A percentile compares a stretch with the other conserved stretches of the same genome.
These are phyloP conservation scores for Tethea ocularis DNA, from an alignment of 2,888 invertebrate genomes.

Conservation along the genomic window DNA sequence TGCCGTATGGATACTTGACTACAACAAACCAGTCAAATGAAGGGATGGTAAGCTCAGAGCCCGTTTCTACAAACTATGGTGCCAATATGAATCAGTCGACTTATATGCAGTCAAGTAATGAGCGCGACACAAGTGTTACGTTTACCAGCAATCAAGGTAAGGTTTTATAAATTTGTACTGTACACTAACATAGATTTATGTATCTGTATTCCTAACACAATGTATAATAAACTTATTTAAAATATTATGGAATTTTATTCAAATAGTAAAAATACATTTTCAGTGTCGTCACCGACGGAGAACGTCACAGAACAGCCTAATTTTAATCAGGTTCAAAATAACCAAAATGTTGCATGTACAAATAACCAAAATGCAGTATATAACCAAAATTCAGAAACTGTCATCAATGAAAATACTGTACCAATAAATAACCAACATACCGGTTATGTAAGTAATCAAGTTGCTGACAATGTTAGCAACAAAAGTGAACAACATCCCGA, in stretches of 20 bases:
- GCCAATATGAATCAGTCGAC: conserved; percentile 67
- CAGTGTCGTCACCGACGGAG: conserved; percentile 68
- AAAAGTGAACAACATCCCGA: neutral
- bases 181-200: conserved; percentile 9
- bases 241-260: conserved; percentile 57
- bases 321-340: conserved; percentile 29
- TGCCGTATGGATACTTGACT: conserved; percentile 78
- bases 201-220: conserved; percentile 14
- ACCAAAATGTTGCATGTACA: conserved; percentile 24
- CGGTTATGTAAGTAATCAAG: neutral
- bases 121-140: conserved; percentile 58
- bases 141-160: conserved; percentile 73
- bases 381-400: conserved; percentile 10
- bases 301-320: conserved; percentile 48
- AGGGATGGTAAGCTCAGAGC: conserved; percentile 41
- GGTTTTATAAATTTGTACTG: conserved; percentile 33
- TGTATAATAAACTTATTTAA: conserved; percentile 52
- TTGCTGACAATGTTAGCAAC: neutral
- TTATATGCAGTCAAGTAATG: conserved; percentile 68
- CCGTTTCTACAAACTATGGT: conserved; percentile 59
- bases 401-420: neutral
- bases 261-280: conserved; percentile 50
- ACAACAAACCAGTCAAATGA: conserved; percentile 55
- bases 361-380: conserved; percentile 11
- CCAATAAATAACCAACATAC: neutral